Conservation (phyloP, 2,888 invertebrate genomes). For the Drosophila maculinotata region DNA sequence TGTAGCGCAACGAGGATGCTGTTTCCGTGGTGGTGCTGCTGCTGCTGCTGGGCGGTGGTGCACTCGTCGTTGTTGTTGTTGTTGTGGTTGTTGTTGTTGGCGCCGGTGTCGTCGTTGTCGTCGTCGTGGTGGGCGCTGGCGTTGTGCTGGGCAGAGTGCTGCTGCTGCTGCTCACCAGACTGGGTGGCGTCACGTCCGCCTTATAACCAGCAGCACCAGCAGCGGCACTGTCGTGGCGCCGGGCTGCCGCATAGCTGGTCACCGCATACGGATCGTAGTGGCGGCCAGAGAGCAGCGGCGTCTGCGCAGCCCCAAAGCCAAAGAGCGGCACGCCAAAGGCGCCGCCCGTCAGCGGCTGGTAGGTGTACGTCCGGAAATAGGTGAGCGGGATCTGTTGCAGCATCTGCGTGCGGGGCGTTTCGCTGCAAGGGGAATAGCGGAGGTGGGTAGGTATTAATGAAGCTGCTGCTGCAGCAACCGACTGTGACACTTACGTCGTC, state of each 20-base stretch:
- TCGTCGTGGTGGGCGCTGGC: slow-evolving; percentile 28
- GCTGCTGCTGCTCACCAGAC: slow-evolving; percentile 13
- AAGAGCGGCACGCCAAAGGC: slow-evolving; percentile 76
- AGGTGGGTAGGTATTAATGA: too few relatives aligned
- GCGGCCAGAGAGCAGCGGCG: slow-evolving; percentile 66
- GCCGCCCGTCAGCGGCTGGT: slow-evolving; percentile 80
- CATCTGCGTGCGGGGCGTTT: slow-evolving; percentile 60
- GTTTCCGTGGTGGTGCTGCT: slow-evolving; percentile 49
- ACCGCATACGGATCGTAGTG: slow-evolving; percentile 73
- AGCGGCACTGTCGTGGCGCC: slow-evolving; percentile 48
- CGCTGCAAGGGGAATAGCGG: slow-evolving; percentile 54
- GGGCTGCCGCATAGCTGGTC: slow-evolving; percentile 63
- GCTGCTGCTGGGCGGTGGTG: slow-evolving; percentile 36
- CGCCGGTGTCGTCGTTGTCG: slow-evolving; percentile 54
- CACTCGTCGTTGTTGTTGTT: slow-evolving; percentile 50
- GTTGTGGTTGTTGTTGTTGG: slow-evolving; percentile 47
- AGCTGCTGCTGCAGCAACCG: too few relatives aligned
- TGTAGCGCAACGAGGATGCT: slow-evolving; percentile 38
- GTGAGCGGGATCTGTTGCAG: slow-evolving; percentile 83
- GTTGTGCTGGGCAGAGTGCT: slow-evolving; percentile 29
- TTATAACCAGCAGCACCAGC: slow-evolving; percentile 22
- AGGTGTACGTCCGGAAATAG: slow-evolving; percentile 84
- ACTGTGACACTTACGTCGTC: slow-evolving; percentile 80
- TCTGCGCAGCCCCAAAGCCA: slow-evolving; percentile 72
- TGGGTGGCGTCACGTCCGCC: slow-evolving; percentile 60